Percentiles rank a stretch among this genome's conserved stretches.
phyloP scores from a whole-genome alignment of 2,797 vertebrate species.

The Leptodactylus fallax region DNA sequence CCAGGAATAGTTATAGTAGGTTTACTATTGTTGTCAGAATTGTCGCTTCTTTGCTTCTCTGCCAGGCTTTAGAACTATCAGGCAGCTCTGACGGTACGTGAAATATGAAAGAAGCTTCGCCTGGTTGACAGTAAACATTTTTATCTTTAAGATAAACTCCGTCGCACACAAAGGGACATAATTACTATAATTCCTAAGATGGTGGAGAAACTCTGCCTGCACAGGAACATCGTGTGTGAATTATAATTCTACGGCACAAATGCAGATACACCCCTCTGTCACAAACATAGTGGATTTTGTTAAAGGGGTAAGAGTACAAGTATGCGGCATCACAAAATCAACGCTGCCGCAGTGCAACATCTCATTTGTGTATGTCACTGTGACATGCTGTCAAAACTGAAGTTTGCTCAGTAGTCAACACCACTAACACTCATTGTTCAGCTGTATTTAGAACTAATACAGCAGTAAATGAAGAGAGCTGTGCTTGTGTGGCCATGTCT shows the following conservation, averaged over 20 bases:
- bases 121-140: constrained; percentile 44
- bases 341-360: not conserved
- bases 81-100: not conserved
- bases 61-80: not conserved
- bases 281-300: not conserved
- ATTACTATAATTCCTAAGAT: constrained; percentile 38
- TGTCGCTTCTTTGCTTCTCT: constrained; percentile 22
- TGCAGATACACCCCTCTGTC: not conserved
- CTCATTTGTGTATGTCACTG: not conserved
- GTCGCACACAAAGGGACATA: constrained; percentile 21
- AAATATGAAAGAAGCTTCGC: constrained; percentile 35
- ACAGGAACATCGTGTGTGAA: constrained; percentile 13
- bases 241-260: constrained; percentile 6
- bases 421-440: too few species aligned
- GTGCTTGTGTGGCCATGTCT: too few species aligned
- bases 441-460: too few species aligned
- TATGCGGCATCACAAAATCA: not conserved
- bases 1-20: constrained; percentile 7
- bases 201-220: not conserved
- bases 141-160: constrained; percentile 43
- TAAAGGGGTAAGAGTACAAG: not conserved
- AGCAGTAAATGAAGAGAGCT: too few species aligned
- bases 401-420: too few species aligned
- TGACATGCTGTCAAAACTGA: not conserved
- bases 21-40: constrained; percentile 41